These are phyloP conservation scores for Sturnira hondurensis DNA, from an alignment of 2,113 vertebrate species.

Conservation along the genomic window DNA sequence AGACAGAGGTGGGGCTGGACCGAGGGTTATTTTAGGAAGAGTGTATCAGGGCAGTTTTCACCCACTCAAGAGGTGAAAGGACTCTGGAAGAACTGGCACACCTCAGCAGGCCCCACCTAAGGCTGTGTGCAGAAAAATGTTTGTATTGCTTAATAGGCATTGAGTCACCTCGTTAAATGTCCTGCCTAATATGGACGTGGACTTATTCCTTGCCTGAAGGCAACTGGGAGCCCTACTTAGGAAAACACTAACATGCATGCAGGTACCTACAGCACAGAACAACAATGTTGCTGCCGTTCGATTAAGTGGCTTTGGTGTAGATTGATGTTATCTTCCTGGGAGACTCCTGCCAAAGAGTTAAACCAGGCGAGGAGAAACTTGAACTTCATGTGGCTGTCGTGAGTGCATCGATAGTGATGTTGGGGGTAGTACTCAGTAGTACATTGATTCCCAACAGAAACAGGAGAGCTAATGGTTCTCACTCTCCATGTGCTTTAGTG, in stretches of 20 bases:
- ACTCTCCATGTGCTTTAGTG: background rate
- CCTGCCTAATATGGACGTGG: background rate
- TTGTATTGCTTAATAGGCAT: conserved; percentile 41
- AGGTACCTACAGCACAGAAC: background rate
- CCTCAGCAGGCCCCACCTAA: background rate
- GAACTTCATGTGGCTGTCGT: background rate
- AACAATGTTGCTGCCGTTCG: background rate
- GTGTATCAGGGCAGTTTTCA: background rate
- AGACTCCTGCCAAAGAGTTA: background rate
- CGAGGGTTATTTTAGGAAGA: background rate
- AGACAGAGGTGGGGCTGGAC: accelerated
- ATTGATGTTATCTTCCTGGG: background rate
- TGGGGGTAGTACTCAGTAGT: no score
- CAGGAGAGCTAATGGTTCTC: background rate
- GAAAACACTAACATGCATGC: background rate
- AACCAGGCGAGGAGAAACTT: background rate
- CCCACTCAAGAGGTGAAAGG: background rate
- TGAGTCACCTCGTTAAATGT: conserved; percentile 60
- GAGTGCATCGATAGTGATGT: background rate
- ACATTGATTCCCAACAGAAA: background rate
- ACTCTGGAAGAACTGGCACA: background rate
- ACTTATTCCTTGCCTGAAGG: conserved; percentile 45
- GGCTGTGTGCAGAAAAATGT: background rate
- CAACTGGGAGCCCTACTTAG: background rate
- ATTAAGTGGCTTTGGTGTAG: background rate